Evolutionary conservation across 2,888 invertebrate genomes (phyloP), one percentile per base, ranked within the genome.

Genomic region (Campoplex nolae): DNA sequence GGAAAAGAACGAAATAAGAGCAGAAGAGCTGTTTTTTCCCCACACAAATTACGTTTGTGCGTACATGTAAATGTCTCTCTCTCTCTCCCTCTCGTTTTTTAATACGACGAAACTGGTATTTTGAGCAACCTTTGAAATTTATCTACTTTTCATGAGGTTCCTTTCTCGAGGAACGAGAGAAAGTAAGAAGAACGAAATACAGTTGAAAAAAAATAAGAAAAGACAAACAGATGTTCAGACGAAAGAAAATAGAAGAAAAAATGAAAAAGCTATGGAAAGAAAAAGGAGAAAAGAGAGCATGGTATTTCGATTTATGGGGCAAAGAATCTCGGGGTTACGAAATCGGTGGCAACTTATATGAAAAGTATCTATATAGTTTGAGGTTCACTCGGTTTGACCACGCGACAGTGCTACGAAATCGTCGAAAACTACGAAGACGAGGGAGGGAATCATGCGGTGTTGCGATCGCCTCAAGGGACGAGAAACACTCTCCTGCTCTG

Each of bases 361-460:
- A 85, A 78, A 78, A 48, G 67, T 42, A 23, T 2, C 8, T 56
- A 23, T 45, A 67, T 45, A 67, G 67, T 58, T 73, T 81, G 74
- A 48, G 56, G 83, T 86, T 83, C 83, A 76, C 83, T 83, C 70
- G 78, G 78, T 83, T 74, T 71, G 85, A 86, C 85, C 85, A 70
- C 75, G 83, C 65, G 68, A 76, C 84, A 81, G 84, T 58, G 32
- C 83, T 45, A 38, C 65, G 74, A 51, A 42, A 80, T 58, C 73
- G 58, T 70, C 45, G 48, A 65, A 76, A 42, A 75, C 48, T 42
- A 51, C 73, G 67, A 65, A 67, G 58, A 51, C 32, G 42, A 65
- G 23, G 23, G 23, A 23, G 48, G 28, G 78, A 75, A 45, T 56
- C 56, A 56, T 56, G 56, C 23, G 70, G 48, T 71, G 28, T 71